phyloP scores from a whole-genome alignment of 2,113 vertebrate genomes.

The Pangasianodon hypophthalmus region DNA sequence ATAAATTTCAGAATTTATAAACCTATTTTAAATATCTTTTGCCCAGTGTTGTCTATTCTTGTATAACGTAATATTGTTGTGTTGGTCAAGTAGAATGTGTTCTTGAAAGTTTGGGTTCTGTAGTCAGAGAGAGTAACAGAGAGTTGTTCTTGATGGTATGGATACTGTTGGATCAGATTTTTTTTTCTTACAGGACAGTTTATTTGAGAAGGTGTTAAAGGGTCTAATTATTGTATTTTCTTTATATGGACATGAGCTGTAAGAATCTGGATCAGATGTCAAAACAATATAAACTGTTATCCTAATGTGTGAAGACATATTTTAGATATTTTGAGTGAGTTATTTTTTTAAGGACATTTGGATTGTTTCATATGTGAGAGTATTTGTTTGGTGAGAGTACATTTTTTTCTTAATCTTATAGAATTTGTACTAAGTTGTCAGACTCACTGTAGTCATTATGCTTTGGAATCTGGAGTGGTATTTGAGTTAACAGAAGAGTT shows the following conservation, averaged over 20 bases:
- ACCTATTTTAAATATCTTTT: not conserved
- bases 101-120: not conserved
- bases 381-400: not conserved
- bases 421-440: not conserved
- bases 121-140: not conserved
- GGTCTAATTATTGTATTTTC: not conserved
- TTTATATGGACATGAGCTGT: not conserved
- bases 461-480: not conserved
- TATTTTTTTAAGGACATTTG: not conserved
- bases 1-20: not conserved
- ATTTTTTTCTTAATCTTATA: not conserved
- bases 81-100: not conserved
- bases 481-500: not conserved
- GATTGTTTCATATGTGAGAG: not conserved
- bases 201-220: not conserved
- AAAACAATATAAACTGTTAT: not conserved
- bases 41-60: not conserved
- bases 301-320: not conserved
- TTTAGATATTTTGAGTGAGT: not conserved
- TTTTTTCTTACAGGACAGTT: not conserved
- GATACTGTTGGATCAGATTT: not conserved
- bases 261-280: not conserved
- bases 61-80: not conserved
- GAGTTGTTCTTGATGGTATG: not conserved
- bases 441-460: not conserved